Conservation (phyloP, 2,113 vertebrate species). For the Elephantulus edwardii region DNA sequence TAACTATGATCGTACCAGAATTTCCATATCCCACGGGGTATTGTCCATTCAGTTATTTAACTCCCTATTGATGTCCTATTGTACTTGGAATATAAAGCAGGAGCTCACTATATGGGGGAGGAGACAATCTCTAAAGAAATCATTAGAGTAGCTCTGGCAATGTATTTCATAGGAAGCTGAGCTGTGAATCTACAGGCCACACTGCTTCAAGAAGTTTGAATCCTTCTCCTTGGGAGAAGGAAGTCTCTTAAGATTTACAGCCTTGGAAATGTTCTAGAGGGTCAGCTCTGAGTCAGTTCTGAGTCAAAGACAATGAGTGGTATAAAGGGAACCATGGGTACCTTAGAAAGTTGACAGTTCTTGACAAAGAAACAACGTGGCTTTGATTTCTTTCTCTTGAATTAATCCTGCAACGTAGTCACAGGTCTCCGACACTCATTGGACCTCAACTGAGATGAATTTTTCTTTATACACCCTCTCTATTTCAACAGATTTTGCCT, state of each 20-base stretch:
- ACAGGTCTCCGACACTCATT: not conserved
- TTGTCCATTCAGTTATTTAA: not conserved
- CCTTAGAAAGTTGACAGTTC: not conserved
- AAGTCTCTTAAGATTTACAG: too few relatives aligned
- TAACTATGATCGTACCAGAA: not conserved
- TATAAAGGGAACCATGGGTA: too few relatives aligned
- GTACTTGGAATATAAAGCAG: not conserved
- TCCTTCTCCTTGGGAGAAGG: too few relatives aligned
- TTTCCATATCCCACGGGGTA: not conserved
- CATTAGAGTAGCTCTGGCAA: not conserved
- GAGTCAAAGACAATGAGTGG: too few relatives aligned
- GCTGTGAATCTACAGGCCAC: too few relatives aligned
- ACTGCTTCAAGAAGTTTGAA: too few relatives aligned
- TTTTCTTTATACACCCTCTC: not conserved
- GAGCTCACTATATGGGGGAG: not conserved
- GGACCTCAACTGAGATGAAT: not conserved
- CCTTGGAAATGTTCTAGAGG: too few relatives aligned
- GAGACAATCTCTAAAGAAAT: not conserved
- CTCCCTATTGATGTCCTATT: not conserved
- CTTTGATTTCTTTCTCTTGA: constrained; percentile 41
- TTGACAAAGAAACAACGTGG: not conserved
- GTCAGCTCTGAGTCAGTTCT: too few relatives aligned
- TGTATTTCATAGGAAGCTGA: too few relatives aligned
- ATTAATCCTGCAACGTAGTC: not conserved
- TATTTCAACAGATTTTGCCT: not conserved